These are phyloP conservation scores for Antedon mediterranea DNA, from an alignment of 53 echinoderm and acorn worm species.

Conservation along the genomic window DNA sequence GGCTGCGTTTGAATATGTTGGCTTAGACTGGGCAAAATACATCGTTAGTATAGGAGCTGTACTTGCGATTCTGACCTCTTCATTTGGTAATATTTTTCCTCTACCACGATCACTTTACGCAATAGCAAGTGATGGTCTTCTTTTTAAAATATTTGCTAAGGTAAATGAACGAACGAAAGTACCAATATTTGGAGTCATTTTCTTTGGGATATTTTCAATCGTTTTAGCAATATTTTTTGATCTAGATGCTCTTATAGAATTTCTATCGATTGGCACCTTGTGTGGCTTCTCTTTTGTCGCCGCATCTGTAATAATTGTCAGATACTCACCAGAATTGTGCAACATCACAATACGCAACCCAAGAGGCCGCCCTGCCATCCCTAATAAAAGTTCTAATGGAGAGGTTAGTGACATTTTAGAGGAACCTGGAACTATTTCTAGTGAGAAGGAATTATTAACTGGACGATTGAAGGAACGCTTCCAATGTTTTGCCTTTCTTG, in stretches of 20 bases:
- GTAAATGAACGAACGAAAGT: background rate
- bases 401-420: background rate
- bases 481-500: background rate
- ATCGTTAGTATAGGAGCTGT: conserved; percentile 1
- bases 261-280: conserved; percentile 2
- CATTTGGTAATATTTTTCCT: background rate
- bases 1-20: background rate
- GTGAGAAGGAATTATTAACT: background rate
- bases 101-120: conserved; percentile 1
- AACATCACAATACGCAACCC: background rate
- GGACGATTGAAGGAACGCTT: conserved; percentile 1
- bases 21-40: conserved; percentile 3
- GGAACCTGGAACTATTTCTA: background rate
- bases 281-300: background rate
- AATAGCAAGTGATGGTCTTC: background rate
- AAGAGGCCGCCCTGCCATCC: background rate
- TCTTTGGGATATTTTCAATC: background rate
- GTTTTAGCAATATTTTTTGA: background rate
- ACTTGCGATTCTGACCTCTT: background rate
- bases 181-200: background rate
- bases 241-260: conserved; percentile 3
- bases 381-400: background rate
- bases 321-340: background rate
- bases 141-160: background rate
- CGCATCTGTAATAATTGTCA: conserved; percentile 1